These are phyloP conservation scores for Drosophila kikkawai DNA, from an alignment of 1,140 invertebrate species.

Conservation along the genomic window DNA sequence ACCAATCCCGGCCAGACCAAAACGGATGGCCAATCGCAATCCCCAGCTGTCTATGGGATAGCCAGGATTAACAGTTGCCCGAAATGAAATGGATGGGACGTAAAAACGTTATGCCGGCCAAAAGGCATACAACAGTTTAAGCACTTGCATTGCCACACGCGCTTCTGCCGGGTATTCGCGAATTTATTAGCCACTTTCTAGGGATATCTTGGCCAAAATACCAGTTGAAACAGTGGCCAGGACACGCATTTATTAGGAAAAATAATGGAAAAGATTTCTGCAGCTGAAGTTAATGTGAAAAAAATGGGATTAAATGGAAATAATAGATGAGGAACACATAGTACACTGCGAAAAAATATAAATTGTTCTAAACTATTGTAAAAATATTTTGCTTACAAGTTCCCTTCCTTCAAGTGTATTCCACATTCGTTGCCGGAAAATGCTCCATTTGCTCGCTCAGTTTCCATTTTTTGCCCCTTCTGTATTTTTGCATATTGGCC, in stretches of 20 bases:
- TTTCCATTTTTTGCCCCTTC: constrained; percentile 10
- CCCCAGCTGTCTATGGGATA: constrained; percentile 48
- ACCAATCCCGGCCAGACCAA: constrained; percentile 13
- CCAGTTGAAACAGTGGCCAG: constrained; percentile 6
- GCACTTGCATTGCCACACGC: constrained; percentile 44
- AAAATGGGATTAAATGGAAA: constrained; percentile 5
- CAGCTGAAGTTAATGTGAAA: constrained; percentile 9
- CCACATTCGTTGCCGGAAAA: constrained; percentile 5
- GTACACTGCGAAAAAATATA: background rate
- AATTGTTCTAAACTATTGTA: too few relatives aligned
- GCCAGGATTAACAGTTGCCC: constrained; percentile 72
- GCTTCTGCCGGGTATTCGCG: constrained; percentile 7
- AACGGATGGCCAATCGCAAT: constrained; percentile 62
- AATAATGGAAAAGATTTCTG: constrained; percentile 10
- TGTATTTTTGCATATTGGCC: constrained; percentile 75
- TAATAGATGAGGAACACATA: background rate
- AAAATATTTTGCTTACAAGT: too few relatives aligned
- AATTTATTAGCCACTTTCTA: constrained; percentile 19
- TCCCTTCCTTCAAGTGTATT: constrained; percentile 16
- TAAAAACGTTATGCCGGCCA: constrained; percentile 51
- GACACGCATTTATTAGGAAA: constrained; percentile 12
- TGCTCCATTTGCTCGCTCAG: constrained; percentile 5
- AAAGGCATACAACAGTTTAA: constrained; percentile 61
- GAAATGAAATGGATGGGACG: constrained; percentile 64
- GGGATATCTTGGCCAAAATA: background rate